phyloP scores from a whole-genome alignment of 2,888 invertebrate genomes.

The Toxonevra muliebris region DNA sequence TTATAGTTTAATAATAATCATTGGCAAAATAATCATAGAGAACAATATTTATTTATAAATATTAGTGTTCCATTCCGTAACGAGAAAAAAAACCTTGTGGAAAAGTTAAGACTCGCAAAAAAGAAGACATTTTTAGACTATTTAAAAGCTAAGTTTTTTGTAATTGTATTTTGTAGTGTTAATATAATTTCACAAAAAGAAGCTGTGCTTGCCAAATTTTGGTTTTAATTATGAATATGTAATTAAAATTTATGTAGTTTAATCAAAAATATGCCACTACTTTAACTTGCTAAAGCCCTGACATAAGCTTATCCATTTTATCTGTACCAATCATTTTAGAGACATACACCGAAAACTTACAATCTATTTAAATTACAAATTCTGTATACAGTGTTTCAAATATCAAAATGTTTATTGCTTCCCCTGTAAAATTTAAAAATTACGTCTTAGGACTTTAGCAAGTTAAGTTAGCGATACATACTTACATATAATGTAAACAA shows the following conservation, averaged over 20 bases:
- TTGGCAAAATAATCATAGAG: slow-evolving; percentile 2
- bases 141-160: slow-evolving; percentile 20
- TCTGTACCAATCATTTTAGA: no score
- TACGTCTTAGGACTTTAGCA: no score
- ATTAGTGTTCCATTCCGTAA: slow-evolving; percentile 6
- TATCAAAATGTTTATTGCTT: no score
- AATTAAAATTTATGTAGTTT: slow-evolving; percentile 16
- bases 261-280: background rate
- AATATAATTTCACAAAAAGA: slow-evolving; percentile 32
- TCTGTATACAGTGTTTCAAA: no score
- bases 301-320: no score
- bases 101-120: background rate
- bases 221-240: slow-evolving; percentile 25
- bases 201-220: slow-evolving; percentile 62
- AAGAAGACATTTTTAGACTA: no score
- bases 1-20: slow-evolving; percentile 20
- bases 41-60: slow-evolving; percentile 11
- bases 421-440: no score
- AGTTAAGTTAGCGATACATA: no score
- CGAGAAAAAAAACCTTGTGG: slow-evolving; percentile 12
- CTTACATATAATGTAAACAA: no score
- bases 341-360: no score
- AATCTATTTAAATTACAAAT: no score
- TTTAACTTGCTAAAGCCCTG: no score
- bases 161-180: background rate